Conservation (phyloP, 2,888 invertebrate species). For the Caradrina clavipalpis region DNA sequence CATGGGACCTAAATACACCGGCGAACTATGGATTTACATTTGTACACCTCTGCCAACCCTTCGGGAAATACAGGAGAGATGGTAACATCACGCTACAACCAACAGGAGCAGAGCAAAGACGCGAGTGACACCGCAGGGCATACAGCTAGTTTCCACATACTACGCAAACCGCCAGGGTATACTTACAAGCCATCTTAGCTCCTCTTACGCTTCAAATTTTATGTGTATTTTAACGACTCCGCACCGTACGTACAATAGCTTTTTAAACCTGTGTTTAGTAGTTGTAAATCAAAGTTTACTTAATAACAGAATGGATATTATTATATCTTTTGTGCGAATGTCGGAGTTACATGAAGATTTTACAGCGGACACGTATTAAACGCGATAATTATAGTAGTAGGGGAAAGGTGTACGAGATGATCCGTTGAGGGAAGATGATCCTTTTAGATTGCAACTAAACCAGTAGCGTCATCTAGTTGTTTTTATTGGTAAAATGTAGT, state of each 20-base stretch:
- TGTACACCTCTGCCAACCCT: too few relatives aligned
- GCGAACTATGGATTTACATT: too few relatives aligned
- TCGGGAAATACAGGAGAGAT: too few relatives aligned
- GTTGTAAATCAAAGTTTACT: conserved; percentile 60
- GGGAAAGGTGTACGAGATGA: too few relatives aligned
- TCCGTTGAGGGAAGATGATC: too few relatives aligned
- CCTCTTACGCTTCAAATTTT: conserved; percentile 46
- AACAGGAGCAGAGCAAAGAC: too few relatives aligned
- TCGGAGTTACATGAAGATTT: conserved; percentile 33
- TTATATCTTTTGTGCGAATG: conserved; percentile 49
- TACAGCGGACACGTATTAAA: conserved; percentile 30
- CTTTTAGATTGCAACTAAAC: too few relatives aligned
- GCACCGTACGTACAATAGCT: conserved; percentile 41
- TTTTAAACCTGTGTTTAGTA: conserved; percentile 59
- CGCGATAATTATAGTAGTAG: conserved; percentile 45
- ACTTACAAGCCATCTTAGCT: conserved; percentile 8
- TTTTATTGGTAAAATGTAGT: too few relatives aligned
- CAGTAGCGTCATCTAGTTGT: too few relatives aligned
- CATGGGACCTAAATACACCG: too few relatives aligned
- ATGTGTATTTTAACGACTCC: conserved; percentile 52
- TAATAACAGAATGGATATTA: conserved; percentile 52
- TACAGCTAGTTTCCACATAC: neutral
- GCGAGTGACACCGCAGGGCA: too few relatives aligned
- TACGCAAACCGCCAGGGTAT: neutral
- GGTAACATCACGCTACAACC: too few relatives aligned